These are phyloP conservation scores for Calephelis virginiensis DNA, from an alignment of 1,140 invertebrate genomes.

Conservation along the genomic window DNA sequence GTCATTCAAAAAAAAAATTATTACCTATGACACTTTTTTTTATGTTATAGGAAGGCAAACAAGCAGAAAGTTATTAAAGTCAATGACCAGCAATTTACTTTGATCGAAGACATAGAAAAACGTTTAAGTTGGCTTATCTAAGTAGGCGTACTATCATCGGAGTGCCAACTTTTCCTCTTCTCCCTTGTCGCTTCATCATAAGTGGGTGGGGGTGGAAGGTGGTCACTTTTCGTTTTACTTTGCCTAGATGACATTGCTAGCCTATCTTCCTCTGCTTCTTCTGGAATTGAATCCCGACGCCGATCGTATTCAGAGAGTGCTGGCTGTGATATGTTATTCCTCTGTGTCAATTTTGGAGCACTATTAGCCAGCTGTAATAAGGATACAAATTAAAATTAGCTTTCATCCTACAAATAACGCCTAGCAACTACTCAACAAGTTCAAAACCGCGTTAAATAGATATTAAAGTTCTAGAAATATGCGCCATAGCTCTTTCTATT, in stretches of 20 bases:
- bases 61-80: too few relatives aligned
- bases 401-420: too few relatives aligned
- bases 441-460: too few relatives aligned
- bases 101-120: constrained; percentile 7
- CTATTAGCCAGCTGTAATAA: constrained; percentile 78
- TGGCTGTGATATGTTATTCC: constrained; percentile 80
- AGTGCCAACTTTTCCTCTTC: constrained; percentile 76
- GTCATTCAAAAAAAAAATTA: too few relatives aligned
- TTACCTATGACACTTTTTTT: too few relatives aligned
- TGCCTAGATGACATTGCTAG: constrained; percentile 50
- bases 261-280: constrained; percentile 72
- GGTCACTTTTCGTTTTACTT: constrained; percentile 56
- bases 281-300: constrained; percentile 75
- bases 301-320: constrained; percentile 72
- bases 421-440: too few relatives aligned
- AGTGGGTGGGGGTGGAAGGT: constrained; percentile 58
- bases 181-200: constrained; percentile 62
- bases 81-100: too few relatives aligned
- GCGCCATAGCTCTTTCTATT: too few relatives aligned
- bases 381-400: neutral
- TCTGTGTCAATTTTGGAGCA: constrained; percentile 80
- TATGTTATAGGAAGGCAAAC: too few relatives aligned
- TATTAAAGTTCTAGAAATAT: too few relatives aligned
- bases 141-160: constrained; percentile 73
- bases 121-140: constrained; percentile 37